Percentiles rank a stretch among this genome's conserved stretches.
Conservation (phyloP, 2,113 vertebrate genomes). For the Sylvilagus bachmani region DNA sequence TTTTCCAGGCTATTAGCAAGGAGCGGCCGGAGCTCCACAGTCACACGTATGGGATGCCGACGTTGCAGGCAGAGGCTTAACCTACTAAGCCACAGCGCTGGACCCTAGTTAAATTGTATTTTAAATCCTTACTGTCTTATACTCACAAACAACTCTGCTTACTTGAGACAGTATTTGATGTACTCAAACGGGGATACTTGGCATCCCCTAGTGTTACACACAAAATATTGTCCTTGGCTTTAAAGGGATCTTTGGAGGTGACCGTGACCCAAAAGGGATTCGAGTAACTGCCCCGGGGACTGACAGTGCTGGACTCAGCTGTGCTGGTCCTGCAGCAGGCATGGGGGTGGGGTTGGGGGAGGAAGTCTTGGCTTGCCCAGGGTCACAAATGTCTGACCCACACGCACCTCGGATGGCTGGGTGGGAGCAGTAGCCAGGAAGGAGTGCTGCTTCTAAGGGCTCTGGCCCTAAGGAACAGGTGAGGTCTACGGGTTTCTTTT, state of each 20-base stretch:
- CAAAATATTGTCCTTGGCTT: background rate
- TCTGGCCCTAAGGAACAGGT: too few relatives aligned
- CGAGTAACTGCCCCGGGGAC: background rate
- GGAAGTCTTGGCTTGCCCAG: background rate
- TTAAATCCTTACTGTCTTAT: too few relatives aligned
- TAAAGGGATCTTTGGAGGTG: background rate
- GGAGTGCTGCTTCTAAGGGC: background rate
- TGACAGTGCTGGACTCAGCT: background rate
- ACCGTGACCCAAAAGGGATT: background rate
- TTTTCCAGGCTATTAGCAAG: too few relatives aligned
- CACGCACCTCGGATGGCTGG: too few relatives aligned
- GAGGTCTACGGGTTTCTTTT: background rate
- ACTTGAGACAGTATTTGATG: background rate
- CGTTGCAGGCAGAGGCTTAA: too few relatives aligned
- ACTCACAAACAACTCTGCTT: background rate
- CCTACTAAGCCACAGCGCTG: too few relatives aligned
- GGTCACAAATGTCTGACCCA: background rate
- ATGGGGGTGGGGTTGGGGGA: accelerated
- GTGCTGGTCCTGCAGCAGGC: background rate
- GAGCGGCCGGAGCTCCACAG: too few relatives aligned
- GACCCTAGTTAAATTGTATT: too few relatives aligned
- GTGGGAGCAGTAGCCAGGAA: too few relatives aligned
- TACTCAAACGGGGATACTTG: background rate
- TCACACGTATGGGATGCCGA: too few relatives aligned
- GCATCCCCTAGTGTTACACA: background rate